A percentile compares a stretch with the other conserved stretches of the same genome.
Conservation (phyloP, 2,888 invertebrate genomes). For the Cantharis lateralis region DNA sequence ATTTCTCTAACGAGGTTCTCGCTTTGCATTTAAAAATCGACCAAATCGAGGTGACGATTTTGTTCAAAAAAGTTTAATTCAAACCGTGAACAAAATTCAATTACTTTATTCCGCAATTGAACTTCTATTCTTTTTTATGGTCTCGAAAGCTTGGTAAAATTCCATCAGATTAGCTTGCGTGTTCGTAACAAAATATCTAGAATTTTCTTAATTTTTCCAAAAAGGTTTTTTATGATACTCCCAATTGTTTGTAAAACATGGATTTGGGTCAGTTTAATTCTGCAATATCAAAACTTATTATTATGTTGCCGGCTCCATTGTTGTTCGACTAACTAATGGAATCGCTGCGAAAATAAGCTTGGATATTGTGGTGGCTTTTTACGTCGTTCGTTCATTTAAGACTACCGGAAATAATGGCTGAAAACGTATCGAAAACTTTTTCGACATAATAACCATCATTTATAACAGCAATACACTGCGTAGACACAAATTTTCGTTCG, state of each 20-base stretch:
- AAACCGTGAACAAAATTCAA: neutral
- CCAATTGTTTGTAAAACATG: neutral
- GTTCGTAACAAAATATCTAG: neutral
- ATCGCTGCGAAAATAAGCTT: neutral
- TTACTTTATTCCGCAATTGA: neutral
- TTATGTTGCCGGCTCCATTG: neutral
- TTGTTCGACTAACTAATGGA: neutral
- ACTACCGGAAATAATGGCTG: conserved; percentile 1
- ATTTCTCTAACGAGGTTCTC: neutral
- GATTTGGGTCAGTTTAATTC: neutral
- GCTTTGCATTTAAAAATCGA: neutral
- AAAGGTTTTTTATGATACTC: neutral
- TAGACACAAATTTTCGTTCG: neutral
- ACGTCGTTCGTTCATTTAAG: neutral
- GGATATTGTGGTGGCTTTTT: neutral
- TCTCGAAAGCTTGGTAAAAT: neutral
- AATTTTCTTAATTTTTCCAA: neutral
- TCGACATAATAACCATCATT: neutral
- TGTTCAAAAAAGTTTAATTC: neutral
- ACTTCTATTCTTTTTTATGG: neutral
- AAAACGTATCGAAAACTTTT: neutral
- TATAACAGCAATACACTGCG: neutral
- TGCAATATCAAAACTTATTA: neutral
- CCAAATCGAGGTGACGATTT: neutral
- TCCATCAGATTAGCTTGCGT: neutral